Conservation (phyloP, 2,888 invertebrate genomes). For the Hetaerina titia region DNA sequence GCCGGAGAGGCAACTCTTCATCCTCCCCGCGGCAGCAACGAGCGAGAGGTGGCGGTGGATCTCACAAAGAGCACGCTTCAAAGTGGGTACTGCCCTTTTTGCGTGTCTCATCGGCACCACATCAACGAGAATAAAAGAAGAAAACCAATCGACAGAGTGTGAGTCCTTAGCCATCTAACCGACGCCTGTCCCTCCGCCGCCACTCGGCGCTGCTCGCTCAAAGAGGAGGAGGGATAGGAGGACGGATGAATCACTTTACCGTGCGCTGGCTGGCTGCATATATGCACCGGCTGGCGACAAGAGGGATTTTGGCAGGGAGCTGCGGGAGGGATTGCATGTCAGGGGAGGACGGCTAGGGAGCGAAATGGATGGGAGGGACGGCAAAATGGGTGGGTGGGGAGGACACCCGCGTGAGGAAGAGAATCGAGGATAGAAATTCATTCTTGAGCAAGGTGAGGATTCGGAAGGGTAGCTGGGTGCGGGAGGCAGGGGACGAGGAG, state of each 20-base stretch:
- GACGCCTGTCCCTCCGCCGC: neutral
- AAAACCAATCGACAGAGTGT: neutral
- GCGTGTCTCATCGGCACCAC: neutral
- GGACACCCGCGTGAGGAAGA: neutral
- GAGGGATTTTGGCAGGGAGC: neutral
- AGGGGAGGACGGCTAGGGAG: neutral
- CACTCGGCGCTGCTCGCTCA: neutral
- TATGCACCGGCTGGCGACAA: slow-evolving; percentile 56
- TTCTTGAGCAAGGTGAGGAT: neutral
- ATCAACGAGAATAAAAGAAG: neutral
- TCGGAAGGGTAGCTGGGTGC: neutral
- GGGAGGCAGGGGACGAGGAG: neutral
- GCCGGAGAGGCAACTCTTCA: neutral
- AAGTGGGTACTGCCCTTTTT: neutral
- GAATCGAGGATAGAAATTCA: neutral
- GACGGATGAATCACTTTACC: slow-evolving; percentile 39
- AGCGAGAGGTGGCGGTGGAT: neutral
- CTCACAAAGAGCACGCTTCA: neutral
- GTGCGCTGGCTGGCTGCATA: neutral
- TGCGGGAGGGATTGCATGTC: neutral
- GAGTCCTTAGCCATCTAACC: slow-evolving; percentile 2
- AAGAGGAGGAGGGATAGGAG: neutral
- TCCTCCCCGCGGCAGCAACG: neutral
- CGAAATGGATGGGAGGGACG: neutral
- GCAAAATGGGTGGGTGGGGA: neutral